Evolutionary conservation across 2,888 invertebrate species (phyloP).

Genomic region (Sinodicranocentrus sp.): DNA sequence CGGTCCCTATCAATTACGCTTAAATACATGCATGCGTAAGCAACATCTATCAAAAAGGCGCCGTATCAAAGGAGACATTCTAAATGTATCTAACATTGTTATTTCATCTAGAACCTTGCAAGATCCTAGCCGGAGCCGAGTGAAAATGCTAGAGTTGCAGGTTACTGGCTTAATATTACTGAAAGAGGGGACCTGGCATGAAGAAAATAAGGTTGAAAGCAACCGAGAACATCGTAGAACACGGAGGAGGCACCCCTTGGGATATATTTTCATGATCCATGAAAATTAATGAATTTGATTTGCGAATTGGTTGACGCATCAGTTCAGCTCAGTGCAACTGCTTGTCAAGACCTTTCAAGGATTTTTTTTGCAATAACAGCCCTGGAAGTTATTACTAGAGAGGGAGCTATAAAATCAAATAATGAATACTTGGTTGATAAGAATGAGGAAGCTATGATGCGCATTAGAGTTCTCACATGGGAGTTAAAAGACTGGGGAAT

Average conservation of each 20-base stretch:
- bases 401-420: slow-evolving; percentile 62
- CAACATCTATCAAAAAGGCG: background rate
- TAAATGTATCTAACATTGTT: too few species aligned
- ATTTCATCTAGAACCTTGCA: too few species aligned
- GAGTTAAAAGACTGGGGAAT: too few species aligned
- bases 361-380: slow-evolving; percentile 34
- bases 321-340: slow-evolving; percentile 42
- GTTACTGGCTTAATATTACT: background rate
- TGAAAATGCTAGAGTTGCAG: background rate
- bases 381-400: slow-evolving; percentile 39
- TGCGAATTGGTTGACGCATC: slow-evolving; percentile 67
- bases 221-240: background rate
- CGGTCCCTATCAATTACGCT: background rate
- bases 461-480: too few species aligned
- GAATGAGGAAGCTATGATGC: too few species aligned
- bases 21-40: slow-evolving; percentile 11
- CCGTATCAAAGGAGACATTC: background rate
- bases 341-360: slow-evolving; percentile 59
- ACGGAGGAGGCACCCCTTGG: slow-evolving; percentile 48
- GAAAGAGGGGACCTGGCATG: background rate
- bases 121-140: too few species aligned
- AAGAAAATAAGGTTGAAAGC: background rate
- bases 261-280: slow-evolving; percentile 70
- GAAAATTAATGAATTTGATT: slow-evolving; percentile 71
- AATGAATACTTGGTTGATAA: slow-evolving; percentile 43